phyloP scores from a whole-genome alignment of 2,113 vertebrate species.

The Neodontobutis hainanensis region DNA sequence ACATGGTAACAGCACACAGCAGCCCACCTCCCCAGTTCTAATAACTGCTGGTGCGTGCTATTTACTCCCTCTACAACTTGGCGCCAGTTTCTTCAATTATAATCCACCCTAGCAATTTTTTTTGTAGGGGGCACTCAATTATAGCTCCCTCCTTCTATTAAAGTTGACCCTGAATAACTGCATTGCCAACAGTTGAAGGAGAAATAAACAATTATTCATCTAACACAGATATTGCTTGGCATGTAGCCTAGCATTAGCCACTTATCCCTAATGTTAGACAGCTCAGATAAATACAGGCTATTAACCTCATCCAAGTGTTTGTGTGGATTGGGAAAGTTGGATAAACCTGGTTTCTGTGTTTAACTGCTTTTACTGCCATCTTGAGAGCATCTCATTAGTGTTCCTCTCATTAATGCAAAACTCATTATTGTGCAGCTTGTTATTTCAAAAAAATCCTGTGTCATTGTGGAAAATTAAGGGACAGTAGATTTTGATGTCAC shows the following conservation, averaged over 20 bases:
- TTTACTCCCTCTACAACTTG: conserved; percentile 10
- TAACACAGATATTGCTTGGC: neutral
- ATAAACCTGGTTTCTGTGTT: conserved; percentile 12
- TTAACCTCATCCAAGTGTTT: conserved; percentile 9
- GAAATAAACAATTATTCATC: neutral
- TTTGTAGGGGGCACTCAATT: neutral
- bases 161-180: neutral
- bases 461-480: conserved; percentile 1
- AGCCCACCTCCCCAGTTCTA: conserved; percentile 46
- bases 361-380: conserved; percentile 6
- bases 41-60: conserved; percentile 67
- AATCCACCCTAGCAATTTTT: neutral
- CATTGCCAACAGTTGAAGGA: neutral
- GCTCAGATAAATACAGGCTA: conserved; percentile 8
- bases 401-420: conserved; percentile 4
- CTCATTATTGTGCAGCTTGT: conserved; percentile 7
- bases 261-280: neutral
- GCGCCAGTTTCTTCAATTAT: conserved; percentile 1
- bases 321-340: conserved; percentile 4
- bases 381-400: conserved; percentile 5
- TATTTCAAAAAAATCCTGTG: neutral
- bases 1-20: conserved; percentile 1
- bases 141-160: neutral
- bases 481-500: too few species aligned
- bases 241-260: neutral